Evolutionary conservation across 2,797 vertebrate genomes (phyloP).

Genomic region (Danio choprae): DNA sequence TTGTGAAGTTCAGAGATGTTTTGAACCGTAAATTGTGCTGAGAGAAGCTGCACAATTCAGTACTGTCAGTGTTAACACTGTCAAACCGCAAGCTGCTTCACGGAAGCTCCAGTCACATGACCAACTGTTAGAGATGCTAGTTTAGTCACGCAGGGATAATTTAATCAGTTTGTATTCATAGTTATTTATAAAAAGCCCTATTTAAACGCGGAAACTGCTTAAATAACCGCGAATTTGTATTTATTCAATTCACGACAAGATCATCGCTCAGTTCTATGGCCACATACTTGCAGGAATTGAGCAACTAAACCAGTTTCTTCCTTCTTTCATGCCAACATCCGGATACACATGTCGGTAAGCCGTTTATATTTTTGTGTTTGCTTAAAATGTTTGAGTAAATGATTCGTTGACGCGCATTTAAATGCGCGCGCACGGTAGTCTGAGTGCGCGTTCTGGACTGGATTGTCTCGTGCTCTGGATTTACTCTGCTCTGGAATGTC

Average conservation of each 20-base stretch:
- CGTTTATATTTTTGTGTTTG: not conserved
- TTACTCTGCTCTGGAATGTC: not conserved
- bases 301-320: slow-evolving; percentile 25
- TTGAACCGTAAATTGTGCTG: not conserved
- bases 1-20: not conserved
- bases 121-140: not conserved
- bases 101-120: slow-evolving; percentile 45
- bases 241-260: not conserved
- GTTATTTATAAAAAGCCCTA: not conserved
- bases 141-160: slow-evolving; percentile 19
- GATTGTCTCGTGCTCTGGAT: slow-evolving; percentile 35
- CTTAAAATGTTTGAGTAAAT: not conserved
- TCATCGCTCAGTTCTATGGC: not conserved
- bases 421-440: too few relatives aligned
- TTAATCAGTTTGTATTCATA: not conserved
- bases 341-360: slow-evolving; percentile 54
- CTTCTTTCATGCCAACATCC: slow-evolving; percentile 45
- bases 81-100: slow-evolving; percentile 10
- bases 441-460: not conserved
- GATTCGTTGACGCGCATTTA: too few relatives aligned
- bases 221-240: not conserved
- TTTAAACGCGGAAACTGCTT: not conserved
- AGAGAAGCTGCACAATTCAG: not conserved
- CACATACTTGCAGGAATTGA: not conserved
- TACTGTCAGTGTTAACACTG: not conserved